These are phyloP conservation scores for Pseudonaja textilis DNA, from an alignment of 2,113 vertebrate species.

Conservation along the genomic window DNA sequence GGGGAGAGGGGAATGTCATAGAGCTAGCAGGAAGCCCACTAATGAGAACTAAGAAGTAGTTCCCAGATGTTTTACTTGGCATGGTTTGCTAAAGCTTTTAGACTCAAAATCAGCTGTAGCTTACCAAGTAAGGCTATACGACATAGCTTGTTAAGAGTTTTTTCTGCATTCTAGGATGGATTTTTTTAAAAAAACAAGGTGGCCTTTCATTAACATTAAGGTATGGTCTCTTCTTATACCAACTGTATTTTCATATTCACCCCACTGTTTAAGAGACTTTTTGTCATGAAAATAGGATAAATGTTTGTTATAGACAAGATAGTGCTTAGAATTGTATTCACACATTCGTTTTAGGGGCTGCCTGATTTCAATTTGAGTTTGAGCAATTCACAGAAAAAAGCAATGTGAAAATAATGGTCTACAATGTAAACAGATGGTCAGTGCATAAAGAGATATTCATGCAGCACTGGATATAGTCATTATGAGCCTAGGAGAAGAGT, in stretches of 20 bases:
- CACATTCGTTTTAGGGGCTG: background rate
- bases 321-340: background rate
- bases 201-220: background rate
- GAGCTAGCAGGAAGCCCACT: background rate
- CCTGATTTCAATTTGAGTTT: background rate
- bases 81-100: background rate
- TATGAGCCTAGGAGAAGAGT: background rate
- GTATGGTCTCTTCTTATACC: background rate
- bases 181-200: background rate
- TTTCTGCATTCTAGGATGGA: background rate
- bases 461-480: background rate
- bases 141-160: background rate
- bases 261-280: background rate
- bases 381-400: background rate
- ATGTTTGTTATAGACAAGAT: background rate
- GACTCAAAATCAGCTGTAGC: background rate
- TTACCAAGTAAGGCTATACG: background rate
- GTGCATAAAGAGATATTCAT: background rate
- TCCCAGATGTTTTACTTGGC: background rate
- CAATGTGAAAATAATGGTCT: background rate
- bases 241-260: background rate
- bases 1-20: background rate
- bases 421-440: background rate
- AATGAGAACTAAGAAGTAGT: background rate
- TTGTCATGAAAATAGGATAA: background rate